Evolutionary conservation across 2,113 vertebrate genomes (phyloP).

Genomic region (Sitta europaea): DNA sequence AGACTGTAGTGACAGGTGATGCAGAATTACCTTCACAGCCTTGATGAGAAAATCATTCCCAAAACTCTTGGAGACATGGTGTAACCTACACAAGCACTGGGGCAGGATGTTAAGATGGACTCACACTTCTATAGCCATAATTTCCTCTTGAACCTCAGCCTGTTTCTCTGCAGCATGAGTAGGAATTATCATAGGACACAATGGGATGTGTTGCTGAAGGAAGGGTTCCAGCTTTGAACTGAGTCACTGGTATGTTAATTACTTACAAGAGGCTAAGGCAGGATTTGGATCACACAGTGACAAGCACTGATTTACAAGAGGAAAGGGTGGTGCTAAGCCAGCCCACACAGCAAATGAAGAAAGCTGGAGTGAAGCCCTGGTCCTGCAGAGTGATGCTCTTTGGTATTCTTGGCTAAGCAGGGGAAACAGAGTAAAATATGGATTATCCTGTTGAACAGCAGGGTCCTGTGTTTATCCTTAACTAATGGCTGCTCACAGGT

Average conservation of each 20-base stretch:
- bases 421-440: background rate
- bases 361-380: background rate
- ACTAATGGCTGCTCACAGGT: background rate
- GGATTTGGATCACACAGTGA: background rate
- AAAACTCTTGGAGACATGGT: background rate
- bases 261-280: background rate
- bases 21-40: background rate
- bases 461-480: background rate
- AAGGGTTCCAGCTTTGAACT: constrained; percentile 23
- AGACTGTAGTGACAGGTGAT: background rate
- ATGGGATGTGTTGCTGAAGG: background rate
- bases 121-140: background rate
- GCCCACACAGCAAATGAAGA: background rate
- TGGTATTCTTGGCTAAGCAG: background rate
- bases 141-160: background rate
- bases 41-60: background rate
- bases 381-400: background rate
- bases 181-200: background rate
- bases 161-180: accelerated
- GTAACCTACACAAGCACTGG: background rate
- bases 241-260: constrained; percentile 43
- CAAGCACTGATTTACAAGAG: constrained; percentile 19
- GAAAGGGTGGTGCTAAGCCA: constrained; percentile 12
- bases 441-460: background rate
- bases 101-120: background rate